These are phyloP conservation scores for Parus major DNA, from an alignment of 2,113 vertebrate genomes.

Conservation along the genomic window DNA sequence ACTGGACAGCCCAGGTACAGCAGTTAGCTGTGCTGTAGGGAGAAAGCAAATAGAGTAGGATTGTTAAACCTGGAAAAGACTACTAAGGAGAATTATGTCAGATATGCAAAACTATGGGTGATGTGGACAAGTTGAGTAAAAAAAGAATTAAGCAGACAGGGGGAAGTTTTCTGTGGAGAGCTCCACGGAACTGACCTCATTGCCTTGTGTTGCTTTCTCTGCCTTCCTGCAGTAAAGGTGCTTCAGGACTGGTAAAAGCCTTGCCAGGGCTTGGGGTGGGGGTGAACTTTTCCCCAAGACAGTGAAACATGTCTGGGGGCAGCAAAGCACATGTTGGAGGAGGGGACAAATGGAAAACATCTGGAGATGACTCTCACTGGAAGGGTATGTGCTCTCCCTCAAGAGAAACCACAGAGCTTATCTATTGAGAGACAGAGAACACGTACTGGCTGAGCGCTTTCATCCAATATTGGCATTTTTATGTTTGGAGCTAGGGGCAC, in stretches of 20 bases:
- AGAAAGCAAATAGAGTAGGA: background rate
- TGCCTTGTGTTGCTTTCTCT: background rate
- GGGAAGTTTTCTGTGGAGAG: background rate
- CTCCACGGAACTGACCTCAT: background rate
- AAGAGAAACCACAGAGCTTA: background rate
- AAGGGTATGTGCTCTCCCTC: background rate
- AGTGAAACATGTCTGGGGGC: background rate
- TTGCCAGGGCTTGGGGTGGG: background rate
- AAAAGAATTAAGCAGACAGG: background rate
- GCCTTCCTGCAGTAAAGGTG: background rate
- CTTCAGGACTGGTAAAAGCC: background rate
- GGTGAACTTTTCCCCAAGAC: background rate
- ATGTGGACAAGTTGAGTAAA: background rate
- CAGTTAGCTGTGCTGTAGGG: background rate
- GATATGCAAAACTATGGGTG: background rate
- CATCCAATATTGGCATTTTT: background rate
- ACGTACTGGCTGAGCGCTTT: background rate
- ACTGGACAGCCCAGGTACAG: background rate
- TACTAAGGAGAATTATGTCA: background rate
- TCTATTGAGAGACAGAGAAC: background rate
- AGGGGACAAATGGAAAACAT: slow-evolving; percentile 17
- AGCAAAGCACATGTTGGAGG: background rate
- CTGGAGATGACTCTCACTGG: slow-evolving; percentile 15
- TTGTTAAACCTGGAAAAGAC: background rate
- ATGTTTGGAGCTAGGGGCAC: background rate